Evolutionary conservation across 2,797 vertebrate species (phyloP), one percentile per base, ranked within the genome.

Genomic region (Thalassophryne amazonica): DNA sequence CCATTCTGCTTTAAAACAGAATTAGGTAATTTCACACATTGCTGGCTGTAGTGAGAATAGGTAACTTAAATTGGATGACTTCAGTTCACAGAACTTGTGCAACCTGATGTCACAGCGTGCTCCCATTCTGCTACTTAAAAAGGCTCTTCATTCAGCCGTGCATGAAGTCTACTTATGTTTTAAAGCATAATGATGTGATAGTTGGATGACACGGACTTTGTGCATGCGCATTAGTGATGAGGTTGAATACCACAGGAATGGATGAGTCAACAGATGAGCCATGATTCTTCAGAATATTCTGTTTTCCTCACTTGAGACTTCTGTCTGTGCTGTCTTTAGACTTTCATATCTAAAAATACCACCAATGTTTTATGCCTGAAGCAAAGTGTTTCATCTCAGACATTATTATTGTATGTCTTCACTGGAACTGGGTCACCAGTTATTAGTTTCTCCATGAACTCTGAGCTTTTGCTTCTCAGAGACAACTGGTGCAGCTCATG

Each of bases 381-480:
- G 74, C 50, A 1, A 5, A 13, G 31, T 19, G 8, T 55, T 38
- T 62, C 60, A 48, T 43, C 56, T 29, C 60, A 39, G 49, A 50
- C 58, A 47, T 38, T 59, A 33, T 74, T 66, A 60, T 70, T 35
- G 67, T 65, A 61, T 53, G 42, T 65, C 53, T 66, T 47, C 34
- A 30, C 28, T 51, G 53, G 63, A 59, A 64, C 43, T 50, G 60
- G 50, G 55, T 66, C 52, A 36, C 11, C 19, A 2, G 50, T 62
- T 73, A 58, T 63, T 70, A 57, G 65, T 55, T 66, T 59, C 38
- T 41, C 22, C 51, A 18, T 48, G 68, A 46, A 61, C 46, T 50
- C 54, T 40, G 21, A 3, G 60, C 55, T 70, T 38, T 0, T 4
- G 46, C 65, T 64, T 51, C 16, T 12, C 13, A 23, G 54, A 52